phyloP scores from a whole-genome alignment of 2,797 vertebrate genomes.

The Smutsia temminckii region DNA sequence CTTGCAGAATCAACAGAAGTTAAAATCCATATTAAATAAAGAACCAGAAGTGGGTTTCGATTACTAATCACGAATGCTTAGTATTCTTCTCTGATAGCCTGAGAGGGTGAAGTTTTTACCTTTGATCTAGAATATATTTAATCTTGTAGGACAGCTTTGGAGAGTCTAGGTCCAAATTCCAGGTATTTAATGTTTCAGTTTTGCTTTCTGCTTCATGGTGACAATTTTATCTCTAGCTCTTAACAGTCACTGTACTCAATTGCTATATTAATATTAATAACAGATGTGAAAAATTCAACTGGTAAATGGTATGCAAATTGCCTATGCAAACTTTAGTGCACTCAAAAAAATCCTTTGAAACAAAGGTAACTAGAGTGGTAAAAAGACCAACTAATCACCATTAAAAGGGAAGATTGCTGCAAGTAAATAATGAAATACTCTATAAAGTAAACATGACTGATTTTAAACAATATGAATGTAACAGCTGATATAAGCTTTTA shows the following conservation, averaged over 20 bases:
- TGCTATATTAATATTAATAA: slow-evolving; percentile 71
- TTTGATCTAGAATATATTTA: slow-evolving; percentile 57
- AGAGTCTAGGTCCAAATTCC: slow-evolving; percentile 31
- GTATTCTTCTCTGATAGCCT: background rate
- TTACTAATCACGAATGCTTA: background rate
- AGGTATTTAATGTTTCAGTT: slow-evolving; percentile 49
- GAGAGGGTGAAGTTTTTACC: slow-evolving; percentile 36
- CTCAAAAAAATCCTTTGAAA: slow-evolving; percentile 61
- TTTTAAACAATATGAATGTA: slow-evolving; percentile 35
- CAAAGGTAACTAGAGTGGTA: slow-evolving; percentile 51
- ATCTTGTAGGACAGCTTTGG: slow-evolving; percentile 12
- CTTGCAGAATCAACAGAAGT: slow-evolving; percentile 18
- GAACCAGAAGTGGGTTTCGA: background rate
- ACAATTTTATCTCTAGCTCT: slow-evolving; percentile 60
- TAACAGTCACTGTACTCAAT: slow-evolving; percentile 59
- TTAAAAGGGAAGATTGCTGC: slow-evolving; percentile 19
- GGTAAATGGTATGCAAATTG: slow-evolving; percentile 68
- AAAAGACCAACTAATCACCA: slow-evolving; percentile 35
- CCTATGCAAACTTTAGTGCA: slow-evolving; percentile 47
- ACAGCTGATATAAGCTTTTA: background rate
- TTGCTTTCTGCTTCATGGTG: slow-evolving; percentile 43
- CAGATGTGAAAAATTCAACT: slow-evolving; percentile 60
- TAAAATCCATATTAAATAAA: background rate
- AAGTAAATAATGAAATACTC: slow-evolving; percentile 38
- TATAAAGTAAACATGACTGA: slow-evolving; percentile 16